Evolutionary conservation across 2,113 vertebrate genomes (phyloP), one percentile per base, ranked within the genome.

Genomic region (Paramormyrops kingsleyae): DNA sequence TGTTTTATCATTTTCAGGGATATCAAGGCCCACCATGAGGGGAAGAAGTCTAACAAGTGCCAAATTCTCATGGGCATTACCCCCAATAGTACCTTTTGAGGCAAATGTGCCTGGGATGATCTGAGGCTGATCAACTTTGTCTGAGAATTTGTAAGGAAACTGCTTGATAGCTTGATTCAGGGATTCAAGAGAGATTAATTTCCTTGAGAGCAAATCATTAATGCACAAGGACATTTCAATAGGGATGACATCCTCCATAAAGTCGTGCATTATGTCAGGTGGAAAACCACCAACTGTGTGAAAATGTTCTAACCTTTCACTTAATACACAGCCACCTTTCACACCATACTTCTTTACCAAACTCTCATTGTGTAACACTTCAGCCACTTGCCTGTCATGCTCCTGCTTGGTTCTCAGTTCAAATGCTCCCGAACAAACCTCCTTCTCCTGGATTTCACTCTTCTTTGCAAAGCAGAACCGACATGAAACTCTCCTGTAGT

Each of bases 61-160:
- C 87, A 59, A 88, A 35, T 88, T 74, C 39, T 88, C 87, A 44
- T 88, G 87, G 39, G 46, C 87, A 88, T 88, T 88, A n/a, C 87
- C 87, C 27, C 35, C 56, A 66, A 59, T 74, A 35, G 56, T 66
- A 42, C 52, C 87, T 59, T 35, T 66, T 27, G 59, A 66, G 56
- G 87, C 52, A 74, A 88, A 88, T 42, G 12, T 88, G 50, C 24
- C 56, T 66, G 56, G 87, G 87, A 88, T 88, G 24, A 44, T 70
- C 56, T 88, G 88, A 42, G 88, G 62, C 42, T 88, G 88, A 62
- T 88, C n/a, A 47, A 59, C 46, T 88, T 74, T 88, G 42, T 77
- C 59, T 21, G 24, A 44, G 46, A 88, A 88, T 70, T 8, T 88
- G n/a, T 88, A 74, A n/a, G 88, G 39, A 70, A 88, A 88, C 59